Conservation (phyloP, 2,113 vertebrate species). For the Mobula birostris region DNA sequence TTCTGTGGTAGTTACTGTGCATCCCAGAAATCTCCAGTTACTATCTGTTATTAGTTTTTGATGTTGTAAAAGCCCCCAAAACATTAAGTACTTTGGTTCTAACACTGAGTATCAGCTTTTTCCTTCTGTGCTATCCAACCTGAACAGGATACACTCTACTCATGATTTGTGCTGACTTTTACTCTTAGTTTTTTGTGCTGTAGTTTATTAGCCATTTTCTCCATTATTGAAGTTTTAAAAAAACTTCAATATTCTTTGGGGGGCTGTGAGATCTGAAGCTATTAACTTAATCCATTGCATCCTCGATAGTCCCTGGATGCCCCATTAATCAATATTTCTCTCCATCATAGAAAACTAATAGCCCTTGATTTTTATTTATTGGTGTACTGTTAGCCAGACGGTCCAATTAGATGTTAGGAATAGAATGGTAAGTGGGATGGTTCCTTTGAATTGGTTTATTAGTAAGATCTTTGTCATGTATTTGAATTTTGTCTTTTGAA, state of each 20-base stretch:
- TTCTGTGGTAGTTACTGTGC: neutral
- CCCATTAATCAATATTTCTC: neutral
- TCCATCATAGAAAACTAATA: neutral
- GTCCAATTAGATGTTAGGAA: neutral
- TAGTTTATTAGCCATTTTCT: neutral
- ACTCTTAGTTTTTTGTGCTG: neutral
- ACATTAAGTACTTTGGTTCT: neutral
- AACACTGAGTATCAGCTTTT: neutral
- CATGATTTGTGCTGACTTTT: neutral
- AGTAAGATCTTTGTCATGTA: too few species aligned
- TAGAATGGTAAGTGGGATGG: neutral
- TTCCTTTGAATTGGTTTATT: too few species aligned
- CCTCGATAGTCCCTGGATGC: neutral
- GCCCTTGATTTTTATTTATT: neutral
- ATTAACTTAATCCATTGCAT: neutral
- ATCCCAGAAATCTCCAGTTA: neutral
- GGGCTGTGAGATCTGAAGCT: neutral
- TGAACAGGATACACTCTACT: neutral
- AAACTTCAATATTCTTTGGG: neutral
- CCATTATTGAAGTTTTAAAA: neutral
- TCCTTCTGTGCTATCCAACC: neutral
- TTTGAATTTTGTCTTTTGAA: neutral
- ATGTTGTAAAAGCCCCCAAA: neutral
- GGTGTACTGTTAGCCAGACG: neutral
- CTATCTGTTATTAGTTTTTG: neutral